Conservation (phyloP, 2,113 vertebrate species). For the Oncorhynchus masou region DNA sequence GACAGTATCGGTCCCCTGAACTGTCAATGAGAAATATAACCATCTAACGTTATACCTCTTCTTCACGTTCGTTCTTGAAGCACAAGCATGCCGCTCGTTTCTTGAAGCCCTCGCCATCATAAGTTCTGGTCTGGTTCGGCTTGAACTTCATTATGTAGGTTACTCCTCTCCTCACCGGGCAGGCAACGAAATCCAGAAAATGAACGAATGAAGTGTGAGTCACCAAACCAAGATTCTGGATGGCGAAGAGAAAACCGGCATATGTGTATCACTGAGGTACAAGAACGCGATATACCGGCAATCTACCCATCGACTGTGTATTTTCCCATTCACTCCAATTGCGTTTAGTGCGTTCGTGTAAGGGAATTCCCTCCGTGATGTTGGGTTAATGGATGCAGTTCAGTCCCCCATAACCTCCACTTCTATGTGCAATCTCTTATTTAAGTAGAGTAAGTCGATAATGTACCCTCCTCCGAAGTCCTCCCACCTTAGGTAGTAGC, state of each 20-base stretch:
- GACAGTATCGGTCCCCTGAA: background rate
- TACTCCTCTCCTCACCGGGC: background rate
- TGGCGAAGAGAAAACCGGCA: conserved; percentile 25
- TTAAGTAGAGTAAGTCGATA: conserved; percentile 1
- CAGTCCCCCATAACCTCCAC: conserved; percentile 8
- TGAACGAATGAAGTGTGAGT: conserved; percentile 43
- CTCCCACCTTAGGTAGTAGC: conserved; percentile 28
- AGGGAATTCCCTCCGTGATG: background rate
- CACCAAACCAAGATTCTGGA: conserved; percentile 43
- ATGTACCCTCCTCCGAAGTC: background rate
- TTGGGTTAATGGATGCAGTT: background rate
- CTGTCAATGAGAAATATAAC: background rate
- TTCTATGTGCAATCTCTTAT: conserved; percentile 20
- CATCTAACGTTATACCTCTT: conserved; percentile 79
- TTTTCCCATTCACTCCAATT: background rate
- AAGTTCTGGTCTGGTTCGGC: conserved; percentile 96
- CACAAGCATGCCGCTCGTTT: conserved; percentile 94
- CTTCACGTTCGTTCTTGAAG: conserved; percentile 92
- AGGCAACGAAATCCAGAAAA: conserved; percentile 22
- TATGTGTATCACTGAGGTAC: conserved; percentile 23
- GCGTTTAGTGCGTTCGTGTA: background rate
- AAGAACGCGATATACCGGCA: conserved; percentile 11
- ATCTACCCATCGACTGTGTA: background rate
- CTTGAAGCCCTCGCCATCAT: conserved; percentile 95
- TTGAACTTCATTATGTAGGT: conserved; percentile 90